phyloP scores from a whole-genome alignment of 2,113 vertebrate species.

The Castor canadensis region DNA sequence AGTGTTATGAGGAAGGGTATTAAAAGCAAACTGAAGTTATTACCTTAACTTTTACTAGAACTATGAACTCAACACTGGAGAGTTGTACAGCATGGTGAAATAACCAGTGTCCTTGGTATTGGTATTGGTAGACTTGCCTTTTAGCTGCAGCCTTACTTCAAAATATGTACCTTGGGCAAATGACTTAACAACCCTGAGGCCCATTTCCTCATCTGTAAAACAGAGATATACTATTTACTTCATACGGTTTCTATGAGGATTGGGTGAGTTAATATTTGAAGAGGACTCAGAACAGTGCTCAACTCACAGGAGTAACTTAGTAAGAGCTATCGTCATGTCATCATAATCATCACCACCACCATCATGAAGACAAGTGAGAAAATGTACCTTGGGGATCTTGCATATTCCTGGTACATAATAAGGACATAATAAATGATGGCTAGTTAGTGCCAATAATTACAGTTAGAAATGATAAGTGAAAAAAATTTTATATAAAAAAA shows the following conservation, averaged over 20 bases:
- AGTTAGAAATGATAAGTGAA: not conserved
- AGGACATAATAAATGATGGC: not conserved
- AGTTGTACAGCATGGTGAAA: not conserved
- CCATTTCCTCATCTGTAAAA: not conserved
- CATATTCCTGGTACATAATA: not conserved
- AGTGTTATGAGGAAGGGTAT: not conserved
- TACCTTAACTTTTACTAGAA: not conserved
- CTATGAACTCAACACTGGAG: not conserved
- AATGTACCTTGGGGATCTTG: not conserved
- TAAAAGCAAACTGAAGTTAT: not conserved
- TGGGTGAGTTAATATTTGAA: not conserved
- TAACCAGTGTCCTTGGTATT: not conserved
- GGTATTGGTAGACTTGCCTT: not conserved
- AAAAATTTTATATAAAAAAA: not conserved
- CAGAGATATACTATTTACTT: not conserved
- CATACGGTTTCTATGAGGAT: not conserved
- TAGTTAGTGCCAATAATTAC: not conserved
- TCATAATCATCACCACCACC: not conserved
- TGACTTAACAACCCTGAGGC: not conserved
- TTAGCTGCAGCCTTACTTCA: not conserved
- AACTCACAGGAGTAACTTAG: not conserved
- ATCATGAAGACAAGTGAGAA: not conserved
- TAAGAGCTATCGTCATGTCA: not conserved
- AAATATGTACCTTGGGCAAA: not conserved
- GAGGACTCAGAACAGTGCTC: not conserved